These are phyloP conservation scores for Chydorus sphaericus DNA, from an alignment of 2,888 invertebrate species.

Conservation along the genomic window DNA sequence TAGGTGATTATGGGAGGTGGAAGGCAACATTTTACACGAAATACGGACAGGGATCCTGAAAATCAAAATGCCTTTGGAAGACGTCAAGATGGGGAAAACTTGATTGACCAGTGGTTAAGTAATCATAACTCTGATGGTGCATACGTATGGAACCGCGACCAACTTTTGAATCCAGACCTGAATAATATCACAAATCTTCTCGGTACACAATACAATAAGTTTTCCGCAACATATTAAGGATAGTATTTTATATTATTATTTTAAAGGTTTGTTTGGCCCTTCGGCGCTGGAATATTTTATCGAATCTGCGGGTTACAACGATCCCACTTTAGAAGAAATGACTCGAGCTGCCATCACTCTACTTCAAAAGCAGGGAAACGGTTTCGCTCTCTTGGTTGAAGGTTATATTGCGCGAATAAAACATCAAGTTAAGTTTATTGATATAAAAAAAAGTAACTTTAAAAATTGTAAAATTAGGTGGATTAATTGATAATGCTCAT, in stretches of 20 bases:
- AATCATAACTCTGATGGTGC: slow-evolving; percentile 25
- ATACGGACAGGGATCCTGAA: slow-evolving; percentile 36
- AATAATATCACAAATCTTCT: slow-evolving; percentile 46
- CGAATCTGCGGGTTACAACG: slow-evolving; percentile 36
- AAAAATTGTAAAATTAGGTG: slow-evolving; percentile 19
- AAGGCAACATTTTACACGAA: slow-evolving; percentile 45
- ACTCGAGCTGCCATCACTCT: slow-evolving; percentile 57
- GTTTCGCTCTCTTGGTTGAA: slow-evolving; percentile 57
- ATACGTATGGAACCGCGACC: slow-evolving; percentile 42
- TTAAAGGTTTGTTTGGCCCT: slow-evolving; percentile 39
- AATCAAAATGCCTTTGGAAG: slow-evolving; percentile 30
- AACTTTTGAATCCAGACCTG: slow-evolving; percentile 37
- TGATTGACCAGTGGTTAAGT: slow-evolving; percentile 46
- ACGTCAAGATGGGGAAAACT: slow-evolving; percentile 46
- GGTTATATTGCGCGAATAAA: slow-evolving; percentile 20
- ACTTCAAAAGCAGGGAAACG: slow-evolving; percentile 44
- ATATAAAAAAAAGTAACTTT: neutral
- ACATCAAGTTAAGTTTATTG: neutral
- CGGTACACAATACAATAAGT: slow-evolving; percentile 34
- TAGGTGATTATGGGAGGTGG: slow-evolving; percentile 65
- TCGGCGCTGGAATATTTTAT: slow-evolving; percentile 57
- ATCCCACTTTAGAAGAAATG: slow-evolving; percentile 68
- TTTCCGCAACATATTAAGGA: neutral
- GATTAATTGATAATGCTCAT: slow-evolving; percentile 23
- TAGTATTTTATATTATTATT: neutral